These are phyloP conservation scores for Cololabis saira DNA, from an alignment of 2,113 vertebrate species.

Conservation along the genomic window DNA sequence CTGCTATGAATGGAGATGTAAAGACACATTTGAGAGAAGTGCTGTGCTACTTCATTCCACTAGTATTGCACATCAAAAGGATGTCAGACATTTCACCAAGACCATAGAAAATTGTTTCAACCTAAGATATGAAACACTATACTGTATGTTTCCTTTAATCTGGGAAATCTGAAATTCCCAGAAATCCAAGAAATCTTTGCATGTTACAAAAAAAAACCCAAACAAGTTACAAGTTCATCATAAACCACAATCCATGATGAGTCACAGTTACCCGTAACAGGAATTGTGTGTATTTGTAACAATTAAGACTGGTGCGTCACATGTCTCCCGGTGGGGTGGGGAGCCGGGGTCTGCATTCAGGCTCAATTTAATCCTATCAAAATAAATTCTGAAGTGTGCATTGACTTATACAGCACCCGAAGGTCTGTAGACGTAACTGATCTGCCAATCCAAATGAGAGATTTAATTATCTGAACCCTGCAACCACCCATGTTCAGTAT, in stretches of 20 bases:
- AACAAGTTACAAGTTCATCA: neutral
- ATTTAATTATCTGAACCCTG: conserved; percentile 41
- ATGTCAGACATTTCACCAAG: too few species aligned
- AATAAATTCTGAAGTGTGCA: conserved; percentile 43
- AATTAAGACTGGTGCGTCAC: conserved; percentile 24
- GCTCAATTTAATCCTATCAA: conserved; percentile 56
- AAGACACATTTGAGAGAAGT: too few species aligned
- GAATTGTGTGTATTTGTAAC: conserved; percentile 15
- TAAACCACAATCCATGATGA: conserved; percentile 8
- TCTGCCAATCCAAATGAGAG: conserved; percentile 30
- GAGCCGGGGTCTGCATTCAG: conserved; percentile 31
- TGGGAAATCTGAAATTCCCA: neutral
- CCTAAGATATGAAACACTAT: too few species aligned
- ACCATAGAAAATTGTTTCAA: too few species aligned
- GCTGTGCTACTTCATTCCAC: too few species aligned
- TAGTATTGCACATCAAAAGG: too few species aligned
- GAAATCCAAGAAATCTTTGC: too few species aligned
- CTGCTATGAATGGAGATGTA: too few species aligned
- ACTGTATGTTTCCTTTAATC: too few species aligned
- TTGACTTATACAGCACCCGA: conserved; percentile 36
- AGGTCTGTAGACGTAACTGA: conserved; percentile 18
- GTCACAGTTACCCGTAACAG: neutral
- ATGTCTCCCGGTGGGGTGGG: conserved; percentile 41
- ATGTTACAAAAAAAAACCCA: neutral
- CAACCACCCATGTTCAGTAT: conserved; percentile 34